Percentiles rank a stretch among this genome's conserved stretches.
Evolutionary conservation across 2,888 invertebrate species (phyloP).

Genomic region (Adelphocoris suturalis): DNA sequence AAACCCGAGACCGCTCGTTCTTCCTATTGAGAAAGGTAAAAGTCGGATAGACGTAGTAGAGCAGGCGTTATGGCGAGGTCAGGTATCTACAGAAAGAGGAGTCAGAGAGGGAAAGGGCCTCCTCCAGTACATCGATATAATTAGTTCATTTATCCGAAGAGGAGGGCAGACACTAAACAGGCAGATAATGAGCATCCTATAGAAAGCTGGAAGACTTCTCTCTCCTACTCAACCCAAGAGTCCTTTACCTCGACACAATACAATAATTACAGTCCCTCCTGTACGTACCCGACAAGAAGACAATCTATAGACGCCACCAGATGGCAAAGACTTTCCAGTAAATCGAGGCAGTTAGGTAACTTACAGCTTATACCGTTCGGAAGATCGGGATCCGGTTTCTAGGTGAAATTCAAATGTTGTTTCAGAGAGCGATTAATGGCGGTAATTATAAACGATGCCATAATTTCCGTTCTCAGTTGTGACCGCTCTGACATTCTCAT

Average conservation of each 20-base stretch:
- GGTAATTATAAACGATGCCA: constrained; percentile 11
- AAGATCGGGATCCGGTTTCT: not conserved
- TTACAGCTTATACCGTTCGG: constrained; percentile 10
- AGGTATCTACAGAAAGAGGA: not conserved
- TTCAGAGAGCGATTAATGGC: not conserved
- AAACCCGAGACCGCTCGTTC: too few species aligned
- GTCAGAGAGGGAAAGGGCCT: not conserved
- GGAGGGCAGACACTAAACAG: constrained; percentile 44
- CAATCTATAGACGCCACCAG: constrained; percentile 17
- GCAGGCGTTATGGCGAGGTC: not conserved
- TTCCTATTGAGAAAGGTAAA: not conserved
- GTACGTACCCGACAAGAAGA: constrained; percentile 25
- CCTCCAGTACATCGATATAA: constrained; percentile 27
- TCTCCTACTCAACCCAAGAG: not conserved
- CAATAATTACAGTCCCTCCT: constrained; percentile 7
- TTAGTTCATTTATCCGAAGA: constrained; percentile 41
- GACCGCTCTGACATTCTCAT: not conserved
- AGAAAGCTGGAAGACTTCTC: constrained; percentile 33
- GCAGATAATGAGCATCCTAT: constrained; percentile 41
- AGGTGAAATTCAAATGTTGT: constrained; percentile 17
- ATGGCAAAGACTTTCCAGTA: constrained; percentile 20
- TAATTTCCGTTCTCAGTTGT: not conserved
- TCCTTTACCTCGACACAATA: constrained; percentile 21
- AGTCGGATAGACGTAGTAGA: not conserved
- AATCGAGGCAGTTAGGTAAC: constrained; percentile 23